Evolutionary conservation across 1,140 invertebrate species (phyloP), one percentile per base, ranked within the genome.

Genomic region (Samia ricini): DNA sequence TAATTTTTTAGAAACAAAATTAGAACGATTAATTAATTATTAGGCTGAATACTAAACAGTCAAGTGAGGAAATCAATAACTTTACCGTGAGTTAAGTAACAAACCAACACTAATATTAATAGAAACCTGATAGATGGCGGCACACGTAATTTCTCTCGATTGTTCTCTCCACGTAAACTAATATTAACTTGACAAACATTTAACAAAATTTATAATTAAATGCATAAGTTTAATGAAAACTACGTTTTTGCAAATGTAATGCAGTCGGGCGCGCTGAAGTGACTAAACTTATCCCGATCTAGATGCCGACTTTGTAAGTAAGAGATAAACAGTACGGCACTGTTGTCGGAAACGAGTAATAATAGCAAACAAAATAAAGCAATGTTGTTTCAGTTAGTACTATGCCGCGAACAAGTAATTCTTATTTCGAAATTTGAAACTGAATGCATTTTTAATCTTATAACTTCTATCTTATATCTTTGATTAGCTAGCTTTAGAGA

Each of bases 131-230:
- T 24, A 65, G 18, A 6, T 58, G 51, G 33, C 60, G 54, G 10
- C 58, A 26, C 15, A 61, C 12, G 26, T 58, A 65, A 36, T 55
- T 59, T 20, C 65, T 57, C 49, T 73, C 74, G 29, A 73, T 57
- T 19, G 64, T 69, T 63, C 74, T 51, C 57, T 69, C 67, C 49
- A 64, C 62, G 57, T 71, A 76, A n/a, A 76, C 63, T 19, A 76
- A 50, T 54, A 66, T 63, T 29, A 69, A 54, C 52, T 68, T 76
- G 50, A 66, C 24, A 62, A 66, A 71, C 74, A 76, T 76, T 76
- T 71, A 71, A 76, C 22, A 52, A 20, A 51, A 64, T 69, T 64
- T 57, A 72, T 61, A 59, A 54, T 63, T 36, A 51, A 23, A 24
- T 18, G 21, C 18, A 29, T 29, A 29, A 15, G 10, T 42, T 21